Conservation (phyloP, 2,113 vertebrate genomes). For the Oncorhynchus masou region DNA sequence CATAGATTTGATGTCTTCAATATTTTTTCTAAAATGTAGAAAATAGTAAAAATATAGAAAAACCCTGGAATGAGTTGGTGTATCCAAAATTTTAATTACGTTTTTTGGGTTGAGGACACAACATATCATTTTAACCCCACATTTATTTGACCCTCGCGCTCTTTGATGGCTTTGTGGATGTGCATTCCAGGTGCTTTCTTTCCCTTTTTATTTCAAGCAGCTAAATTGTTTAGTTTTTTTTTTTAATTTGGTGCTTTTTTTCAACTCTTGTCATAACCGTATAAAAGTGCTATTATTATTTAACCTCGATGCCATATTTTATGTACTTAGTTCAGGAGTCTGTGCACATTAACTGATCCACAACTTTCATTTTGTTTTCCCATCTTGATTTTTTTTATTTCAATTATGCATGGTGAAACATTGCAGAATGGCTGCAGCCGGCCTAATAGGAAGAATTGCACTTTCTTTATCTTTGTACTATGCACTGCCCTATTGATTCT, state of each 20-base stretch:
- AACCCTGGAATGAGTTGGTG: too few species aligned
- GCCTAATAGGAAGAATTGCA: conserved; percentile 96
- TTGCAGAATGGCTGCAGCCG: conserved; percentile 77
- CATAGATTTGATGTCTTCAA: too few species aligned
- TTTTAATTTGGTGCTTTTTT: conserved; percentile 26
- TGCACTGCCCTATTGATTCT: conserved; percentile 99
- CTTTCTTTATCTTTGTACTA: conserved; percentile 99
- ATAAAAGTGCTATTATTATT: conserved; percentile 85
- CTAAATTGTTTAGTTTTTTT: conserved; percentile 31
- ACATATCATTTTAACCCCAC: conserved; percentile 44
- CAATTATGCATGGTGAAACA: conserved; percentile 82
- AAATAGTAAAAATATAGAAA: too few species aligned
- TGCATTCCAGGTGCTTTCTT: conserved; percentile 97
- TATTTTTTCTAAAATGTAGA: too few species aligned
- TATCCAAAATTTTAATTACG: too few species aligned
- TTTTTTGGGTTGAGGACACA: conserved; percentile 18
- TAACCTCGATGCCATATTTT: conserved; percentile 81
- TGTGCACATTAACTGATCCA: conserved; percentile 46
- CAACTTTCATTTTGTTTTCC: conserved; percentile 68
- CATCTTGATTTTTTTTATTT: conserved; percentile 61
- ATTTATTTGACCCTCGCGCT: conserved; percentile 24
- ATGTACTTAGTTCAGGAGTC: conserved; percentile 72
- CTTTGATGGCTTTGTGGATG: conserved; percentile 83
- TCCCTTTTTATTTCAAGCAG: conserved; percentile 70
- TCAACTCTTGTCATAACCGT: conserved; percentile 53